Percentiles rank a stretch among this genome's conserved stretches.
These are phyloP conservation scores for Picus viridis DNA, from an alignment of 2,797 vertebrate genomes.

Conservation along the genomic window DNA sequence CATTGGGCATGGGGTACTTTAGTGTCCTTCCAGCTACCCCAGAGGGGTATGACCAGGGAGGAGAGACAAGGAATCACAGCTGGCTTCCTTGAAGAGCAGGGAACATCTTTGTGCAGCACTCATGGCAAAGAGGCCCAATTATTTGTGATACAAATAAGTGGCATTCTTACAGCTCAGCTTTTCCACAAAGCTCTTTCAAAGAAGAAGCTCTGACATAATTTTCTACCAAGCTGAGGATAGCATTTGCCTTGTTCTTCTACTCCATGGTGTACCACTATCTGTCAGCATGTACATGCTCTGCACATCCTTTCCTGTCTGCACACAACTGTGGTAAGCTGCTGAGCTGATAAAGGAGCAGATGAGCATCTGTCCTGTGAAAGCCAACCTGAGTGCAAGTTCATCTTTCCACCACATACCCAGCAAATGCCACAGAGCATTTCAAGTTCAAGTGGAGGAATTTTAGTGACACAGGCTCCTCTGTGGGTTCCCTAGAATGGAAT, in stretches of 20 bases:
- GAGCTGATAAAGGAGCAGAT: conserved; percentile 24
- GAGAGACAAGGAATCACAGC: background rate
- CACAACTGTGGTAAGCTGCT: background rate
- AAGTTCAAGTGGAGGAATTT: background rate
- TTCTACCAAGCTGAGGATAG: background rate
- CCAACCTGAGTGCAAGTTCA: background rate
- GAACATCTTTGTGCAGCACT: background rate
- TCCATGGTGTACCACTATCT: background rate
- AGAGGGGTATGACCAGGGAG: background rate
- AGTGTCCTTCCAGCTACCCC: background rate
- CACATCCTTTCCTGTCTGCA: background rate
- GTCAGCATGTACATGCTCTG: background rate
- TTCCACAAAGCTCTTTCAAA: background rate
- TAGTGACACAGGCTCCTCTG: background rate
- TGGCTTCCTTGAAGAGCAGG: background rate
- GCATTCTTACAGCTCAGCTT: background rate
- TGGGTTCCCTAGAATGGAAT: background rate
- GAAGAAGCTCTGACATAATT: background rate
- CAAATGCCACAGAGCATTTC: background rate
- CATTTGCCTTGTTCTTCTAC: background rate
- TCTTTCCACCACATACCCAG: conserved; percentile 7
- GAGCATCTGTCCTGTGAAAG: background rate
- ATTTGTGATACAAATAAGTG: background rate
- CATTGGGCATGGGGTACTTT: background rate
- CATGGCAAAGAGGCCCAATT: rapidly evolving